Evolutionary conservation across 2,113 vertebrate genomes (phyloP).

Genomic region (Platysteira castanea): DNA sequence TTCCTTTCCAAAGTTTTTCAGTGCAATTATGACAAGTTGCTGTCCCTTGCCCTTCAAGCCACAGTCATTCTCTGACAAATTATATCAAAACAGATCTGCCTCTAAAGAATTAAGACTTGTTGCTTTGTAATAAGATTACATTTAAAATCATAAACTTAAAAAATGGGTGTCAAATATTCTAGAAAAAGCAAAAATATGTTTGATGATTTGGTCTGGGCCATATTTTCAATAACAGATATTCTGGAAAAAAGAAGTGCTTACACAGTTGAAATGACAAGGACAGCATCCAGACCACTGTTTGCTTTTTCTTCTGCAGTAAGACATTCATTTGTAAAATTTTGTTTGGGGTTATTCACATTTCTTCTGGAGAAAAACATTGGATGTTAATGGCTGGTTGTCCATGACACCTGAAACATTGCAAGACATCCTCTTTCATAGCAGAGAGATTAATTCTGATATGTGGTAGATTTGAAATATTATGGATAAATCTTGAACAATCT

Average conservation of each 20-base stretch:
- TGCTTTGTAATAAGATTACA: background rate
- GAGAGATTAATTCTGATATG: background rate
- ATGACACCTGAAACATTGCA: background rate
- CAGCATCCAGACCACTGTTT: background rate
- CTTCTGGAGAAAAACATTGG: background rate
- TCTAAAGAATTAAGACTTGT: slow-evolving; percentile 14
- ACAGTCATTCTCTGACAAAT: background rate
- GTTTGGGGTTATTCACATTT: background rate
- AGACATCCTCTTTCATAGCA: background rate
- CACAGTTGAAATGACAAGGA: background rate
- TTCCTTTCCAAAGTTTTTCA: background rate
- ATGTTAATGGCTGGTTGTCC: background rate
- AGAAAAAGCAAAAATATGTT: background rate
- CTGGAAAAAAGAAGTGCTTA: background rate
- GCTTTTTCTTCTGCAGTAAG: background rate
- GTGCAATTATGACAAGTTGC: background rate
- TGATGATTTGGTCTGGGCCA: background rate
- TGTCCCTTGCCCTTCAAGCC: background rate
- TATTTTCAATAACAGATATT: background rate
- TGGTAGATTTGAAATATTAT: background rate
- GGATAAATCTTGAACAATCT: background rate
- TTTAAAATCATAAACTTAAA: background rate
- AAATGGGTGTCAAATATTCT: background rate
- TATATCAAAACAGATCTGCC: background rate
- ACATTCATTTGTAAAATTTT: background rate